phyloP scores from a whole-genome alignment of 2,888 invertebrate species.

The Entomobrya multifasciata region DNA sequence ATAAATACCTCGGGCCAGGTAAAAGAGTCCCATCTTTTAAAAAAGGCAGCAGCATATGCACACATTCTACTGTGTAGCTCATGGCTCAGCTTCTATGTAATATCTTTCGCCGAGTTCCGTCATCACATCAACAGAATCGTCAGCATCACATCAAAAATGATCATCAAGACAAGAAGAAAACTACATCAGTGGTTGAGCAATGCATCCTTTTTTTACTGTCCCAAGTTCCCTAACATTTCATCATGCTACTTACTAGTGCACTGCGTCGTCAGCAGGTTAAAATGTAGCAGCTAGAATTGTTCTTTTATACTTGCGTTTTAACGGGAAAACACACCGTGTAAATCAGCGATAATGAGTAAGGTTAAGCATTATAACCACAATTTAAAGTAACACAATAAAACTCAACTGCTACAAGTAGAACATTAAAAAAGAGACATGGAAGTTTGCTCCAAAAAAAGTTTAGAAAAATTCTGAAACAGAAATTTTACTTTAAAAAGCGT shows the following conservation, averaged over 20 bases:
- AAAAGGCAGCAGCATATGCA: too few species aligned
- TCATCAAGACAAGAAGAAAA: conserved; percentile 17
- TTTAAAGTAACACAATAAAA: conserved; percentile 41
- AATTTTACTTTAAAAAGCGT: background rate
- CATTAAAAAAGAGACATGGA: background rate
- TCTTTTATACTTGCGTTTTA: conserved; percentile 20
- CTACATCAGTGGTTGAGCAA: conserved; percentile 37
- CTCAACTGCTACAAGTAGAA: background rate
- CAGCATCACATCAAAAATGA: conserved; percentile 62
- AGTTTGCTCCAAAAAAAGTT: background rate
- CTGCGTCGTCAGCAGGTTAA: background rate
- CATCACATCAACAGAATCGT: conserved; percentile 42
- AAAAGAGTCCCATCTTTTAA: conserved; percentile 68
- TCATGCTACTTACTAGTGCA: too few species aligned
- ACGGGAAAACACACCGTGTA: conserved; percentile 61
- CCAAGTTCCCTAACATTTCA: background rate
- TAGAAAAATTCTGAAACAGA: background rate
- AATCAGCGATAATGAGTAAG: conserved; percentile 63
- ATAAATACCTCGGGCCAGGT: conserved; percentile 76
- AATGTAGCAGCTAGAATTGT: background rate
- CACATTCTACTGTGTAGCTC: background rate
- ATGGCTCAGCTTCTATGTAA: background rate
- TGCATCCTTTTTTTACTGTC: conserved; percentile 10
- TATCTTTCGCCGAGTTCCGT: conserved; percentile 34
- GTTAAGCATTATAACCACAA: conserved; percentile 55